Evolutionary conservation across 2,797 vertebrate species (phyloP).

Genomic region (Sciurus vulgaris): DNA sequence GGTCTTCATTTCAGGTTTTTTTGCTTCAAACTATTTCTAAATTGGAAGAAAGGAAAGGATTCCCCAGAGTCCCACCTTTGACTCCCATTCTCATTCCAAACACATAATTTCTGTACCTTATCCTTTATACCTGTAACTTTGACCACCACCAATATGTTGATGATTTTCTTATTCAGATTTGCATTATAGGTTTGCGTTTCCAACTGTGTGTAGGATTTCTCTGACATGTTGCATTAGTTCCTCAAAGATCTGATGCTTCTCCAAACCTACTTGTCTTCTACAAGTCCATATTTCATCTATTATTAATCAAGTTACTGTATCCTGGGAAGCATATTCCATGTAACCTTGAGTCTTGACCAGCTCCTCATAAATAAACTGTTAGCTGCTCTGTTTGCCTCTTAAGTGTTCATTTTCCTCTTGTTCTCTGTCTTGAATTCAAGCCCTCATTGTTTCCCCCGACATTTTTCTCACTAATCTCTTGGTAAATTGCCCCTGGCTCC

Average conservation of each 20-base stretch:
- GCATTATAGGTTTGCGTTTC: constrained; percentile 4
- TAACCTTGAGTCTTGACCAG: not conserved
- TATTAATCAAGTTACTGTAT: not conserved
- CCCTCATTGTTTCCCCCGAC: not conserved
- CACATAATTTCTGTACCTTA: not conserved
- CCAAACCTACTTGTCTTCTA: not conserved
- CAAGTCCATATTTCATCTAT: not conserved
- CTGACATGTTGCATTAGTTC: not conserved
- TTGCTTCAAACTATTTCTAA: not conserved
- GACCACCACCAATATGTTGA: not conserved
- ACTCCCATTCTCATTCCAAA: not conserved
- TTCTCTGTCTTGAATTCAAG: constrained; percentile 28
- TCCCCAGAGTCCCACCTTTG: not conserved
- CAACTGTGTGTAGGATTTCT: not conserved
- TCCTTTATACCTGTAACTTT: not conserved
- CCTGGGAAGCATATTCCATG: not conserved
- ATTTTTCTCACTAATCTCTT: not conserved
- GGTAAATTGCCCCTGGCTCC: not conserved
- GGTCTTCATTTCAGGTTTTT: not conserved
- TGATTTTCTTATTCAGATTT: not conserved
- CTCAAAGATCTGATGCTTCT: not conserved
- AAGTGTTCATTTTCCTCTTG: not conserved
- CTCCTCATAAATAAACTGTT: not conserved
- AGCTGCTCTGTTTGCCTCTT: not conserved
- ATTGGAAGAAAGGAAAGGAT: not conserved